These are phyloP conservation scores for Ahaetulla prasina DNA, from an alignment of 2,113 vertebrate species.

Conservation along the genomic window DNA sequence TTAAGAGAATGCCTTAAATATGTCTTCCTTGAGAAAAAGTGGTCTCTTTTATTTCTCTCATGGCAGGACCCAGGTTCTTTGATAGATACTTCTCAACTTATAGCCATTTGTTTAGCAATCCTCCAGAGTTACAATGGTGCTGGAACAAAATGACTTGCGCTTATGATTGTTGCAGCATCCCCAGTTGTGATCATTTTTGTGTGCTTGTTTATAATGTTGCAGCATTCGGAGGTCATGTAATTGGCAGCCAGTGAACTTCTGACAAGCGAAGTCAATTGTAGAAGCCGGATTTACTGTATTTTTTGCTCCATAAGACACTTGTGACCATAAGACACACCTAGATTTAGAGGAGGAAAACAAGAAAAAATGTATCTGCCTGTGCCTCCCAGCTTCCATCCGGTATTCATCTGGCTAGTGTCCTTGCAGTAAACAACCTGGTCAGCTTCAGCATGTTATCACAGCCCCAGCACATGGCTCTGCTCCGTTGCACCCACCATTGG, in stretches of 20 bases:
- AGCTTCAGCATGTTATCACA: too few species aligned
- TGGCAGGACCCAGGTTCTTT: neutral
- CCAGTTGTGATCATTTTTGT: neutral
- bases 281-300: neutral
- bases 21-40: neutral
- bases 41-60: neutral
- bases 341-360: too few species aligned
- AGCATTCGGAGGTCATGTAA: neutral
- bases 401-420: too few species aligned
- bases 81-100: neutral
- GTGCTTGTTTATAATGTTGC: neutral
- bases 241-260: neutral
- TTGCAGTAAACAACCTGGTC: too few species aligned
- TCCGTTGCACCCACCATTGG: too few species aligned
- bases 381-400: too few species aligned
- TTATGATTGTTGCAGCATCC: neutral
- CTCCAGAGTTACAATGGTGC: neutral
- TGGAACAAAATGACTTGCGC: neutral
- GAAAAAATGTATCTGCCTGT: too few species aligned
- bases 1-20: neutral
- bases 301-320: too few species aligned
- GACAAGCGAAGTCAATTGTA: neutral
- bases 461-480: too few species aligned
- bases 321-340: too few species aligned
- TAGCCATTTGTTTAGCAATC: neutral